Evolutionary conservation across 2,888 invertebrate genomes (phyloP), one percentile per base, ranked within the genome.

Genomic region (Dryocosmus kuriphilus): DNA sequence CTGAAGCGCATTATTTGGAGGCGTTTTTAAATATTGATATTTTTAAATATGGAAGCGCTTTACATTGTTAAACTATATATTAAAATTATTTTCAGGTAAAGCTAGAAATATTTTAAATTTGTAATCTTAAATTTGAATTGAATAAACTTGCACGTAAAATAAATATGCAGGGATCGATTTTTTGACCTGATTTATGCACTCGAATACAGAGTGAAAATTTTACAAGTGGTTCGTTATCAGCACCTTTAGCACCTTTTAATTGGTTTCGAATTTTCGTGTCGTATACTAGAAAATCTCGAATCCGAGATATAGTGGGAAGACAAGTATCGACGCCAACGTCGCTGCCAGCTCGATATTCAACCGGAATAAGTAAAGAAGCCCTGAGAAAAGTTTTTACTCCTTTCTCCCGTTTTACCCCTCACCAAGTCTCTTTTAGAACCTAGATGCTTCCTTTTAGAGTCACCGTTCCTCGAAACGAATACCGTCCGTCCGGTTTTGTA

Each of bases 351-450:
- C 38, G 65, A 65, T 67, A 46, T 41, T 41, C 65, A 67, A 41
- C 41, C 22, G 35, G n/a, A 35, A 22, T 14, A 19, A 41, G 41
- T 41, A 22, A 67, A 41, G 65, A 46, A 67, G 19, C 41, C 14
- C 35, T 24, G 7, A 67, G 41, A 41, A 67, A 67, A 67, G 41
- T 67, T 61, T 60, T 61, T 41, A 65, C 41, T 27, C 27, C 62
- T 30, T 62, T 32, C 19, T 46, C 27, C 32, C 35, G 63, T 55
- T 77, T 74, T 62, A 30, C 76, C 32, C 74, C 62, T 76, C 35
- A 16, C 81, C 74, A 74, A 76, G 78, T 77, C 76, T 78, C 41
- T 67, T 46, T 67, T 19, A 41, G 24, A 67, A 67, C 16, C 41
- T 46, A 38, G 65, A 67, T 67, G 24, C 41, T 67, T 67, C 65